A percentile compares a stretch with the other conserved stretches of the same genome.
Conservation (phyloP, 1,140 invertebrate genomes). For the Heterodera schachtii region DNA sequence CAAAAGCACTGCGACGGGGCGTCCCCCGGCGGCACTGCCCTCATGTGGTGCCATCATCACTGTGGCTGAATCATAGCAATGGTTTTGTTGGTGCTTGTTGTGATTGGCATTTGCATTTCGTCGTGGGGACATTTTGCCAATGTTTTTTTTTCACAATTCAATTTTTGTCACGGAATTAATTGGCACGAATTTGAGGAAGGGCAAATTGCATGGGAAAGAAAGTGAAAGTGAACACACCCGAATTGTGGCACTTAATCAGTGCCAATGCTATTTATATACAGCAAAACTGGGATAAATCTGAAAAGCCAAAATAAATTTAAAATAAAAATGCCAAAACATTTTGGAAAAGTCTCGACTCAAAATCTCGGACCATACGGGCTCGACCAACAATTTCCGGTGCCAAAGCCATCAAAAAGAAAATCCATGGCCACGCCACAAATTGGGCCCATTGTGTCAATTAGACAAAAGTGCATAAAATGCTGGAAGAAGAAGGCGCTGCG, state of each 20-base stretch:
- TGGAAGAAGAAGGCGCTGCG: too few species aligned
- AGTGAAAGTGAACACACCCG: background rate
- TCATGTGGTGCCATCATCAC: background rate
- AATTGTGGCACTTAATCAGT: background rate
- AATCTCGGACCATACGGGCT: background rate
- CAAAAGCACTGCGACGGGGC: background rate
- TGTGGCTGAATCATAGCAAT: background rate
- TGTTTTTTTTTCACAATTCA: background rate
- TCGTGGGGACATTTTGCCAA: background rate
- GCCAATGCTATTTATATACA: too few species aligned
- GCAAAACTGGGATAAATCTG: background rate
- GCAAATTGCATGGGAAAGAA: too few species aligned
- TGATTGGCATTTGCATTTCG: background rate
- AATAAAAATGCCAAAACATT: too few species aligned
- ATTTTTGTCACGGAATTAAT: too few species aligned
- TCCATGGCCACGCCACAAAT: background rate
- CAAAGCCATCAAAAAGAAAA: too few species aligned
- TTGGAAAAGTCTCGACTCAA: too few species aligned
- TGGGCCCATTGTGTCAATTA: background rate
- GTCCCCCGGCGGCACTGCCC: background rate
- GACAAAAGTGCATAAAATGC: too few species aligned
- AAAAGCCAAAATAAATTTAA: too few species aligned
- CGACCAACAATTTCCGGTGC: too few species aligned
- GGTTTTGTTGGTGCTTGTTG: background rate
- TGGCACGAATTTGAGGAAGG: too few species aligned